Evolutionary conservation across 2,797 vertebrate genomes (phyloP), one percentile per base, ranked within the genome.

Genomic region (Sandelia bainsii): DNA sequence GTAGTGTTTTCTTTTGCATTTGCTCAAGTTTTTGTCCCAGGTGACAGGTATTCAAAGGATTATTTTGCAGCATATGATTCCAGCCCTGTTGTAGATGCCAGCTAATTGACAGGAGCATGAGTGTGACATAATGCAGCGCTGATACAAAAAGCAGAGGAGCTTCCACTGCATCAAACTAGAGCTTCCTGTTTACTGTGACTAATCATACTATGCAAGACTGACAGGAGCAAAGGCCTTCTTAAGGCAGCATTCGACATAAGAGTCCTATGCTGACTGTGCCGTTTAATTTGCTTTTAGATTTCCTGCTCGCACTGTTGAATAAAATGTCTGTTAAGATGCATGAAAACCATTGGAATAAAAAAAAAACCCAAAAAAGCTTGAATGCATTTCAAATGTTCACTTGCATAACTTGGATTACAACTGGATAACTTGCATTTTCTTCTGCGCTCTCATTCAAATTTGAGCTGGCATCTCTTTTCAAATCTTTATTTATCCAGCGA

Each of bases 401-500:
- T 64, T 54, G 68, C n/a, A n/a, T n/a, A n/a, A n/a, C n/a, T n/a
- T n/a, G n/a, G n/a, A n/a, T n/a, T n/a, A 52, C 69, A 66, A 40
- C 69, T 40, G 61, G 27, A 66, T 53, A 40, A 61, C 67, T 23
- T 69, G 40, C 44, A 48, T 39, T 62, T 71, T 77, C 61, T 64
- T 22, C 20, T n/a, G 8, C 49, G 8, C 51, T 62, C 62, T 73
- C 67, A 9, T 77, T 79, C 73, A 75, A 82, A 84, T 90, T 88
- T 79, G 72, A 79, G 79, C 67, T 77, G 87, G 81, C 82, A 67
- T 90, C 48, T 8, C 29, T 80, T 79, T 82, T 69, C 58, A 77
- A 72, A 65, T 69, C 72, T 79, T 87, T 85, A 81, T 91, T 87
- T 82, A 83, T 66, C 83, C 73, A 32, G 72, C 69, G 81, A 91